Conservation (phyloP, 2,888 invertebrate species). For the Bruchidius siliquastri region DNA sequence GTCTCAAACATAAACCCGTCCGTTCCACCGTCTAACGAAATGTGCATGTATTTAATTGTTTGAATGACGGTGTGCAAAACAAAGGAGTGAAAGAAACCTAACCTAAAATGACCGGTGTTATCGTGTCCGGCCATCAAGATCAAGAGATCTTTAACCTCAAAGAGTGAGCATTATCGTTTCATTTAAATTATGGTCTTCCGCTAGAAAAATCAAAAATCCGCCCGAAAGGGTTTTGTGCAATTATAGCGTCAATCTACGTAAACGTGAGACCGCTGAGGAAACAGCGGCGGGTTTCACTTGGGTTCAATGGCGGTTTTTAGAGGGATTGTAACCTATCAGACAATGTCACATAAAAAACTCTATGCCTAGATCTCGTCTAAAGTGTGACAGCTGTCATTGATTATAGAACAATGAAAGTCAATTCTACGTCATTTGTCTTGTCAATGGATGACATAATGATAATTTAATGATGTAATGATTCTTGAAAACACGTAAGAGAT, state of each 20-base stretch:
- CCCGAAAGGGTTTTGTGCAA: slow-evolving; percentile 33
- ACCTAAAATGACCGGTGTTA: neutral
- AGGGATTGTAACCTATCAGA: no score
- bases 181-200: slow-evolving; percentile 42
- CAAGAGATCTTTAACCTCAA: neutral
- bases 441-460: no score
- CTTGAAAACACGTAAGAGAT: no score
- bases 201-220: slow-evolving; percentile 36
- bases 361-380: no score
- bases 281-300: slow-evolving; percentile 1
- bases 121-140: neutral
- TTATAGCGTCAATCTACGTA: slow-evolving; percentile 35
- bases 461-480: no score
- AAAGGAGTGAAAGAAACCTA: neutral
- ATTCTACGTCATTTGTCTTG: no score
- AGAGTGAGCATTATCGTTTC: slow-evolving; percentile 32
- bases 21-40: neutral
- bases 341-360: no score
- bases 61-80: neutral
- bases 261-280: slow-evolving; percentile 26
- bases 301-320: no score
- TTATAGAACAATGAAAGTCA: no score
- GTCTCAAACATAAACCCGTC: neutral
- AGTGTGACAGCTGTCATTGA: no score
- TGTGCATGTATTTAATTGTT: neutral